phyloP scores from a whole-genome alignment of 2,888 invertebrate species.

The Spilosoma lubricipeda region DNA sequence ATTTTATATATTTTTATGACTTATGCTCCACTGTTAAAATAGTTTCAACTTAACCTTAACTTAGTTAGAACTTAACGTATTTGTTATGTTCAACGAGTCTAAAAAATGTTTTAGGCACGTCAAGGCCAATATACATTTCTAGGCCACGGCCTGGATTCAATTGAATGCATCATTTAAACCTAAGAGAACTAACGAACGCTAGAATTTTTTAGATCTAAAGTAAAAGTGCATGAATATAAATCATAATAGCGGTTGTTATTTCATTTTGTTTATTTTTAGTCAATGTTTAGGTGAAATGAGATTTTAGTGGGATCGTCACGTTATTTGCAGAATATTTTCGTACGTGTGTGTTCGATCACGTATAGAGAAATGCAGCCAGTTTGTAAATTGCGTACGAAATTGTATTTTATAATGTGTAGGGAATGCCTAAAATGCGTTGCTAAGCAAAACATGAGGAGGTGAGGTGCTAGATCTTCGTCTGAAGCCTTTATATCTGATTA shows the following conservation, averaged over 20 bases:
- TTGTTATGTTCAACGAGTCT: slow-evolving; percentile 10
- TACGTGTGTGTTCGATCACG: slow-evolving; percentile 45
- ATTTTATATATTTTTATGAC: slow-evolving; percentile 1
- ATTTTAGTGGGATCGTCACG: slow-evolving; percentile 56
- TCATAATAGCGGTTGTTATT: slow-evolving; percentile 67
- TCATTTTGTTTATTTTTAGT: slow-evolving; percentile 72
- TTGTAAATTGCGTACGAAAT: slow-evolving; percentile 24
- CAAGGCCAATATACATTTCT: slow-evolving; percentile 14
- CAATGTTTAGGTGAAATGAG: slow-evolving; percentile 73
- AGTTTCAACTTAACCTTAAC: slow-evolving; percentile 9
- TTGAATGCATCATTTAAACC: slow-evolving; percentile 51
- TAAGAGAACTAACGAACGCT: slow-evolving; percentile 73
- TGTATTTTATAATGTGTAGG: slow-evolving; percentile 16
- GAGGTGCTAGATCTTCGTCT: slow-evolving; percentile 8
- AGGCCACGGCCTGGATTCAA: slow-evolving; percentile 35
- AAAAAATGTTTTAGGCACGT: background rate
- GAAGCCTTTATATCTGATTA: slow-evolving; percentile 20
- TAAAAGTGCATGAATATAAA: slow-evolving; percentile 69
- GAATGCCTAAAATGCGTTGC: slow-evolving; percentile 8
- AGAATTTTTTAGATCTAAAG: slow-evolving; percentile 76
- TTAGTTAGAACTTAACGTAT: no score
- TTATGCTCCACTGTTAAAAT: slow-evolving; percentile 21
- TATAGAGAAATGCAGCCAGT: slow-evolving; percentile 20
- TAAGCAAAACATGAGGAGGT: background rate
- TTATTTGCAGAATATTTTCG: slow-evolving; percentile 59